These are phyloP conservation scores for Silvanus unidentatus DNA, from an alignment of 2,888 invertebrate species.

Conservation along the genomic window DNA sequence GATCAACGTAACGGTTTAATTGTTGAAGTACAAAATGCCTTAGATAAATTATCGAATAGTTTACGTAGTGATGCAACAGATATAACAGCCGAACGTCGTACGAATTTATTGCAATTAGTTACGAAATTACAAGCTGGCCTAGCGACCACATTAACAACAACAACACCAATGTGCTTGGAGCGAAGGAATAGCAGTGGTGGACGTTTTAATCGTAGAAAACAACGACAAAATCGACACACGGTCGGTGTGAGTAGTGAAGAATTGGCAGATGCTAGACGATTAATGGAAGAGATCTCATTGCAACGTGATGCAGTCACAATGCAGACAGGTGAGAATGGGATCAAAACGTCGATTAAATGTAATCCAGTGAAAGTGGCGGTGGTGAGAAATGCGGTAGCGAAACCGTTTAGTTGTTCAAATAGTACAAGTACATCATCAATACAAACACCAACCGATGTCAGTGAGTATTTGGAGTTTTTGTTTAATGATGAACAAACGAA, in stretches of 20 bases:
- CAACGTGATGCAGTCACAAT: conserved; percentile 36
- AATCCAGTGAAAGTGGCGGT: conserved; percentile 15
- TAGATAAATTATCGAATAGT: conserved; percentile 41
- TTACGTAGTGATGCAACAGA: conserved; percentile 44
- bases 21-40: conserved; percentile 48
- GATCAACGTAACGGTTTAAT: conserved; percentile 56
- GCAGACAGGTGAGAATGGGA: conserved; percentile 41
- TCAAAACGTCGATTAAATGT: conserved; percentile 23
- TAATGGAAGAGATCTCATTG: conserved; percentile 61
- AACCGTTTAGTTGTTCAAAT: conserved; percentile 41
- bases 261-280: conserved; percentile 68
- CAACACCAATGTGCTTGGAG: too few relatives aligned
- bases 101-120: conserved; percentile 68
- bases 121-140: conserved; percentile 59
- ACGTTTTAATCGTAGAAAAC: conserved; percentile 49
- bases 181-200: conserved; percentile 32
- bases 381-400: conserved; percentile 43
- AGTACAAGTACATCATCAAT: conserved; percentile 38
- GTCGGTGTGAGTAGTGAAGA: conserved; percentile 80
- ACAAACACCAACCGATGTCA: conserved; percentile 42
- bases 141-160: conserved; percentile 9
- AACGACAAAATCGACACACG: conserved; percentile 68
- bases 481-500: conserved; percentile 38
- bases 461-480: conserved; percentile 34
- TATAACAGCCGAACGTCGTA: conserved; percentile 63